Evolutionary conservation across 1,140 invertebrate genomes (phyloP), one percentile per base, ranked within the genome.

Genomic region (Drosophila kepulauana): DNA sequence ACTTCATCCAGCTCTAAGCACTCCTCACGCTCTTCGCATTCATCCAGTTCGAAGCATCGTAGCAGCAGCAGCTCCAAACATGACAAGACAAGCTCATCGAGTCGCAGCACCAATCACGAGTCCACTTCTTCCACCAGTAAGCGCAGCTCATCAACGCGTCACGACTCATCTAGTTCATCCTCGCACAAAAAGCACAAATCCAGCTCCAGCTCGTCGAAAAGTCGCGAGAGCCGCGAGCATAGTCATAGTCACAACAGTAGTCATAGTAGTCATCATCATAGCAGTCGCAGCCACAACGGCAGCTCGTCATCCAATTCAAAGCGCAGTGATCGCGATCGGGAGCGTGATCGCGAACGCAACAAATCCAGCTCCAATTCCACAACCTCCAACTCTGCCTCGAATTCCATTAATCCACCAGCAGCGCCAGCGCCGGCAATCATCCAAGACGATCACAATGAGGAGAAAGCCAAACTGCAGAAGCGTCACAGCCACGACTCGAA

Each of bases 401-500:
- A 68, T 45, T 69, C 62, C 30, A 77, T 48, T 35, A 56, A 56
- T 56, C 51, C 28, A 0, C n/a, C 51, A 43, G 28, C 57, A 25
- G 20, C 54, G 2, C 46, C 41, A 11, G 38, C 74, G 16, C 16
- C 33, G 52, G 28, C 61, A 30, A 35, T 66, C 2, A 51, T 75
- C 5, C 75, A 79, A 16, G 89, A 91, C 49, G 89, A 91, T 68
- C 89, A 91, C 28, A 76, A 74, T 20, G 82, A 82, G 64, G 77
- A 56, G 35, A 91, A 87, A 25, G 54, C 49, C 1, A 91, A 91
- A 62, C 51, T 78, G 8, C 73, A 73, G 0, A 75, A 91, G 28
- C 79, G 89, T 1, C 68, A 79, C 10, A 87, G 87, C 45, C 82
- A 82, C 0, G 91, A 92, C 62, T 92, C 91, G 0, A 92, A 92